A percentile compares a stretch with the other conserved stretches of the same genome.
phyloP scores from a whole-genome alignment of 2,888 invertebrate genomes.

The Platerodrilus igneus region DNA sequence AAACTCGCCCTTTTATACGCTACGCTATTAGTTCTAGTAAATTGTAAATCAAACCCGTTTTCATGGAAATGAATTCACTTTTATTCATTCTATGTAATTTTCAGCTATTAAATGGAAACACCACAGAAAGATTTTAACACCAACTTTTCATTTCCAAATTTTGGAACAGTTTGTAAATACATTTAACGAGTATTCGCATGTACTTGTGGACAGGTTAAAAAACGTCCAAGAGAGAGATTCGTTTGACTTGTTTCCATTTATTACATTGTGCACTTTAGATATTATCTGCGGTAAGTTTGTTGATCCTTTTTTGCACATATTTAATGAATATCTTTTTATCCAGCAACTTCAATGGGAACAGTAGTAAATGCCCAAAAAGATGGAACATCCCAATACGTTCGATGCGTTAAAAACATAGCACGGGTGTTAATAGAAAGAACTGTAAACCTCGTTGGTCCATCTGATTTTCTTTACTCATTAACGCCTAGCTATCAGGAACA shows the following conservation, averaged over 20 bases:
- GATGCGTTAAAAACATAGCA: conserved; percentile 59
- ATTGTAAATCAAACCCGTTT: too few relatives aligned
- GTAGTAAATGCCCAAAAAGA: conserved; percentile 67
- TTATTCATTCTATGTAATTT: too few relatives aligned
- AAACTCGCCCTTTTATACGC: too few relatives aligned
- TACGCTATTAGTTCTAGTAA: too few relatives aligned
- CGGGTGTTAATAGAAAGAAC: conserved; percentile 35
- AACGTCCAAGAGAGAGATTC: conserved; percentile 42
- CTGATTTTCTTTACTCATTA: conserved; percentile 52
- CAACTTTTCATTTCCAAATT: conserved; percentile 75
- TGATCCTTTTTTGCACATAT: too few relatives aligned
- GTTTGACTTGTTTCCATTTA: conserved; percentile 58
- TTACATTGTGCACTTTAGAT: conserved; percentile 58
- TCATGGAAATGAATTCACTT: too few relatives aligned
- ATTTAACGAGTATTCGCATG: conserved; percentile 61
- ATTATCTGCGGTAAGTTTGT: conserved; percentile 55
- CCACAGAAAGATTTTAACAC: conserved; percentile 68
- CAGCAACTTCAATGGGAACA: conserved; percentile 86
- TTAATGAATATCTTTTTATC: too few relatives aligned
- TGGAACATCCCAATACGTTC: conserved; percentile 65
- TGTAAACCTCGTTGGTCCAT: conserved; percentile 49
- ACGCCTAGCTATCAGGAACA: conserved; percentile 57
- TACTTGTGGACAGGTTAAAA: conserved; percentile 55
- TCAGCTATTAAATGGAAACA: conserved; percentile 60
- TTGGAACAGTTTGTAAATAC: conserved; percentile 66